Base-by-base conservation (phyloP, 2,797 vertebrate genomes). In the Enteromius radiatus region DNA sequence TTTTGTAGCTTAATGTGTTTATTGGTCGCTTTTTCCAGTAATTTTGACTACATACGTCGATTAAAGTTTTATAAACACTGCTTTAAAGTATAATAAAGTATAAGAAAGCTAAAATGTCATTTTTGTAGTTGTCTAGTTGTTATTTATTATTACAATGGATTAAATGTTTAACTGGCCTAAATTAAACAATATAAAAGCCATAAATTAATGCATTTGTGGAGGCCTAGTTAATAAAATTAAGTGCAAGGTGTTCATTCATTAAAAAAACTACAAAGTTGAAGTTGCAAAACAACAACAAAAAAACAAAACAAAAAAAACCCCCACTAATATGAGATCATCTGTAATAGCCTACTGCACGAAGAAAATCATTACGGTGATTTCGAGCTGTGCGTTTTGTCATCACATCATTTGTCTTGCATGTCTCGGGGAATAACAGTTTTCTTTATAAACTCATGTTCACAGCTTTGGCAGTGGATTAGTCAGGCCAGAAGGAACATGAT, bases 391-490 rank as follows among this genome's bases (percentile, higher is more conserved):
- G 52, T 61, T 79, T 84, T 76, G 74, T 89, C 88, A 84, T 81
- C 85, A 68, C 85, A 73, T 84, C 56, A 87, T 89, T 88, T 81
- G 84, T 89, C 87, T 71, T 64, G 64, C 76, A 70, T 84, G 82
- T 82, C 75, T 85, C 74, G 49, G 67, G 14, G 52, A 83, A 81
- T 68, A 69, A 71, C 64, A 82, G 3, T 47, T 80, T 81, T 78
- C 38, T 82, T 81, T 54, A 21, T 73, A 75, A 88, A 91, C 89
- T 94, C 91, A 91, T 93, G 93, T 94, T 94, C 91, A 88, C 59
- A 93, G 87, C 85, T 92, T 92, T 95, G 94, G 94, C 93, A 90
- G 33, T 61, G 84, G 91, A 93, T 94, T 92, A 94, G 87, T 93
- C 85, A 33, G 76, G 82, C 89, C 90, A 91, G 91, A 90, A 93